Percentiles rank a stretch among this genome's conserved stretches.
Evolutionary conservation across 2,797 vertebrate genomes (phyloP).

Genomic region (Anas georgica): DNA sequence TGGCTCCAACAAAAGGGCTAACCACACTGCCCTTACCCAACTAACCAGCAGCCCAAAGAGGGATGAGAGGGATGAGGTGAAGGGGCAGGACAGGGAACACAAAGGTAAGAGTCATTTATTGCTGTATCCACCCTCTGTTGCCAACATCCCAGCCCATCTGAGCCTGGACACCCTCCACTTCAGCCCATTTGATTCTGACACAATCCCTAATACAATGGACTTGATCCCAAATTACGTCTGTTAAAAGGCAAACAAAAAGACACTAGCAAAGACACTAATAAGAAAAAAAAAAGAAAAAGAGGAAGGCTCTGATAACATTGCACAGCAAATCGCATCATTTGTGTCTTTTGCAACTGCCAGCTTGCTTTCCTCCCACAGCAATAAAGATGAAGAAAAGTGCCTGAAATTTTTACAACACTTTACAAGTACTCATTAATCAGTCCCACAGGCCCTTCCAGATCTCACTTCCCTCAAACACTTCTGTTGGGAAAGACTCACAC

Average conservation of each 20-base stretch:
- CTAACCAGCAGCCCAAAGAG: not conserved
- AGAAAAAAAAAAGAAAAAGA: not conserved
- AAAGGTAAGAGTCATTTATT: not conserved
- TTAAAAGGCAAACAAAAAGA: slow-evolving; percentile 15
- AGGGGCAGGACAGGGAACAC: not conserved
- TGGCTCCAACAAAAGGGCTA: not conserved
- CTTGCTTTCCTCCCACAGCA: not conserved
- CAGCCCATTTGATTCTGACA: not conserved
- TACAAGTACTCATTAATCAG: slow-evolving; percentile 18
- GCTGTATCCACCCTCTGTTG: not conserved
- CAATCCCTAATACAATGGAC: not conserved
- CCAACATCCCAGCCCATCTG: not conserved
- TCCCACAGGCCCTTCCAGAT: not conserved
- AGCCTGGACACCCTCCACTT: not conserved
- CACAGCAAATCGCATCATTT: not conserved
- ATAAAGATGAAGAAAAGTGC: not conserved
- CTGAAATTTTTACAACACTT: not conserved
- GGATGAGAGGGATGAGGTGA: not conserved
- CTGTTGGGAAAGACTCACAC: not conserved
- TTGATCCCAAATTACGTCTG: rapidly evolving
- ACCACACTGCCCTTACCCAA: not conserved
- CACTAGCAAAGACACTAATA: not conserved
- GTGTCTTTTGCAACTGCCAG: not conserved
- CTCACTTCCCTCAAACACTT: not conserved
- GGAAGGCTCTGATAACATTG: not conserved